These are phyloP conservation scores for Stegostoma tigrinum DNA, from an alignment of 2,113 vertebrate species.

Conservation along the genomic window DNA sequence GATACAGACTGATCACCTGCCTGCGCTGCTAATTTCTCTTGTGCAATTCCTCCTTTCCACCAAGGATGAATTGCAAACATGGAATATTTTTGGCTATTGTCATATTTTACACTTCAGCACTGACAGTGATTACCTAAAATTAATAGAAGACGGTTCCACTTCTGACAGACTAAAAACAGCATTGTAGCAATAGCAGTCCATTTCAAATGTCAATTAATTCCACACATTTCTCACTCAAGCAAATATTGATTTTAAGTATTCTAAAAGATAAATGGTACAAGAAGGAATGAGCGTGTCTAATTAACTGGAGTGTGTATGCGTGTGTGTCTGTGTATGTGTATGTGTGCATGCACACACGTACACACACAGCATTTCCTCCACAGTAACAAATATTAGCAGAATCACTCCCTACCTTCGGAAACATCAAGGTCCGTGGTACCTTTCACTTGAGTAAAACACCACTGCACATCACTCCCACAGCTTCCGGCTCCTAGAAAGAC, in stretches of 20 bases:
- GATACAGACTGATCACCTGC: background rate
- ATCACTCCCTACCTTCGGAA: slow-evolving; percentile 49
- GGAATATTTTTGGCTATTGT: no score
- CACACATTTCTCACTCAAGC: background rate
- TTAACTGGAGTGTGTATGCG: background rate
- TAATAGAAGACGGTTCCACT: no score
- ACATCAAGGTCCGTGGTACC: slow-evolving; percentile 52
- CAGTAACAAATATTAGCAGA: no score
- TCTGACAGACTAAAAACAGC: background rate
- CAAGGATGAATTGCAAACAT: background rate
- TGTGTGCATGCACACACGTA: background rate
- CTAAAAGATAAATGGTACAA: background rate
- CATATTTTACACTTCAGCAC: background rate
- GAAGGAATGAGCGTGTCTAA: background rate
- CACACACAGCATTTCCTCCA: background rate
- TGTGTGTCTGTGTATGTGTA: background rate
- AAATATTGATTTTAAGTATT: background rate
- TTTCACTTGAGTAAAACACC: slow-evolving; percentile 57
- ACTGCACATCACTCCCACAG: slow-evolving; percentile 45
- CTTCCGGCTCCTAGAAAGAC: slow-evolving; percentile 44
- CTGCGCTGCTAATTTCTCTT: no score
- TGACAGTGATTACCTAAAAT: background rate
- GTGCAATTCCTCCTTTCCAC: no score
- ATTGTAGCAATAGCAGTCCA: background rate
- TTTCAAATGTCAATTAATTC: background rate